Evolutionary conservation across 2,888 invertebrate species (phyloP), one percentile per base, ranked within the genome.

Genomic region (Apoderus coryli): DNA sequence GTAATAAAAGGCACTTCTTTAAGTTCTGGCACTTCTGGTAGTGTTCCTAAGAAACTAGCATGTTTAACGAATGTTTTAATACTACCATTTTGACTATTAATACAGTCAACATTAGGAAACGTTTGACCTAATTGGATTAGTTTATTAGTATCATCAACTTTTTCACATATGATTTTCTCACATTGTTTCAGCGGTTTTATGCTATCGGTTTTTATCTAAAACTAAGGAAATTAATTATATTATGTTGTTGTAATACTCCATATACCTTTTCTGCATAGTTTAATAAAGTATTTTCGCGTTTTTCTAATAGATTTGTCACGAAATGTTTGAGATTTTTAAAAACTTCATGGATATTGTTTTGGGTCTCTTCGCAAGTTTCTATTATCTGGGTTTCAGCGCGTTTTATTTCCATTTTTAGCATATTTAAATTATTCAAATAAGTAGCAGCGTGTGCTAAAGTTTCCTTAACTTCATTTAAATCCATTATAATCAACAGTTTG

Each of bases 1-100:
- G 60, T 59, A 29, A 69, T 57, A 43, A 54, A 64, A 27, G 67
- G 64, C 35, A 68, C 64, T 41, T 67, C 66, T 41, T 62, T 61
- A n/a, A 64, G 50, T 31, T 57, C 56, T 15, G 69, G 68, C 10
- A 69, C 63, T 42, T 64, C 67, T 14, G 69, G 68, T 34, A 69
- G 53, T 43, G 63, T 65, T 27, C 61, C 63, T 31, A 63, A 39
- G 22, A 44, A 36, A 31, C 44, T 47, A 14, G 53, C 45, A 34
- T 50, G 44, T 15, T 39, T 39, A 31, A 43, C 39, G 40, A 54
- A 54, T 31, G 39, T 44, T 15, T 46, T 40, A 10, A 44, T 35
- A 9, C 36, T 32, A 42, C 35, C 36, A 40, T 42, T 31, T 15
- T 25, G n/a, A 19, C n/a, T 19, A 19, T 19, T n/a, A n/a, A n/a